Base-by-base conservation (phyloP, 1,140 invertebrate genomes). In the Drosophila neocordata region DNA sequence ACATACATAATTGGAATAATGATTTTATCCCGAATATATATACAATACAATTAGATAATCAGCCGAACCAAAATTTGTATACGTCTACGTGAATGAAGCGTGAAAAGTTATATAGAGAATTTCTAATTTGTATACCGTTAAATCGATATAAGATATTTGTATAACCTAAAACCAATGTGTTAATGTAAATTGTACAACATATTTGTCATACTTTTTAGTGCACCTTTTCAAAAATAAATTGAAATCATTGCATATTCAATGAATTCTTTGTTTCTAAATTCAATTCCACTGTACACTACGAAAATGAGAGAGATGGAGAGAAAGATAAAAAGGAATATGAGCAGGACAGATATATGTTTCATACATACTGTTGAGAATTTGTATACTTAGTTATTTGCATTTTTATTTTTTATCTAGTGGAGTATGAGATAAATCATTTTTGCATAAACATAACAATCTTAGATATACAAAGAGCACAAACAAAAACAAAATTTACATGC, bases 21-120 rank as follows among this genome's bases (percentile, higher is more conserved):
- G 34, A 12, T 37, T 58, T 52, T 63, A 20, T 57, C 13, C 55
- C 6, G 22, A 35, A 38, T 18, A 53, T 31, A 53, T 31, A 72
- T 44, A 41, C n/a, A 41, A 44, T 48, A 20, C 8, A 48, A 48
- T 48, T 48, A 48, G 41, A 48, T 48, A 53, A 53, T 5, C 55
- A 73, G 69, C 31, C 65, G 18, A 58, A 68, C 56, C 72, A 67
- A 74, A 74, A 74, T 67, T 56, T 68, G 72, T 74, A 74, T 74
- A 74, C 72, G 72, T 48, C 41, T 48, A 48, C 15, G 41, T 44
- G 13, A 44, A 8, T 44, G 41, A 44, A 8, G 41, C 41, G 41
- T 20, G 15, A 48, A 20, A 48, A 20, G 8, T 44, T 48, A 48
- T 48, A 48, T 48, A 48, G 15, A 48, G 15, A 48, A 48, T 48